Evolutionary conservation across 2,888 invertebrate genomes (phyloP).

Genomic region (Kryphioiulus occultus): DNA sequence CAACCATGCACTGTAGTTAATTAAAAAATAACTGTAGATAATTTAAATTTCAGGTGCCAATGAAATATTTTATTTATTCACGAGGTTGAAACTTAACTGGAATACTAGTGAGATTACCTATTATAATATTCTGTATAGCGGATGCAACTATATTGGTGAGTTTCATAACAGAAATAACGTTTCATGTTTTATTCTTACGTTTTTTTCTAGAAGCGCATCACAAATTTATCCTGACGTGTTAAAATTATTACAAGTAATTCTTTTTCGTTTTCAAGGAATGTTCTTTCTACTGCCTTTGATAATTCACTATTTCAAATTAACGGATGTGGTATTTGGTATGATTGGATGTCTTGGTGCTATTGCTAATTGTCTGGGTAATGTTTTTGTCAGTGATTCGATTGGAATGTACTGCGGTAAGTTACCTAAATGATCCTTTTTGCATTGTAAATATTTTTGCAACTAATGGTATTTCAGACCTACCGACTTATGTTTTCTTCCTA

Average conservation of each 20-base stretch:
- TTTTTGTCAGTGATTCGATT: neutral
- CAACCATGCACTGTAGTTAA: too few species aligned
- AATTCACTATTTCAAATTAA: neutral
- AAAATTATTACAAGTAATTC: too few species aligned
- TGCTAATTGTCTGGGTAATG: slow-evolving; percentile 26
- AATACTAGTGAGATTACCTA: neutral
- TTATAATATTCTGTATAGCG: neutral
- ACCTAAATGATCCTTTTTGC: neutral
- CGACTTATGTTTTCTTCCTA: neutral
- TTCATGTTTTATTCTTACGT: too few species aligned
- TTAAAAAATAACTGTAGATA: too few species aligned
- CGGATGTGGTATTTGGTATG: neutral
- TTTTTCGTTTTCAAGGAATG: neutral
- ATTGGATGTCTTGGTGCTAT: slow-evolving; percentile 28
- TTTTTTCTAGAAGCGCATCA: too few species aligned
- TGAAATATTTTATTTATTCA: slow-evolving; percentile 28
- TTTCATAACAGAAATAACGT: neutral
- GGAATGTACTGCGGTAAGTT: neutral
- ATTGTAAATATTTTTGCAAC: neutral
- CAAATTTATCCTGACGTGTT: too few species aligned
- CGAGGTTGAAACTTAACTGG: neutral
- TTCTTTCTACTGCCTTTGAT: neutral
- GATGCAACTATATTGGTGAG: neutral
- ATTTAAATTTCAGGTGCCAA: neutral
- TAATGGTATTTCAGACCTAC: neutral